phyloP scores from a whole-genome alignment of 2,113 vertebrate species.

The Micromys minutus region DNA sequence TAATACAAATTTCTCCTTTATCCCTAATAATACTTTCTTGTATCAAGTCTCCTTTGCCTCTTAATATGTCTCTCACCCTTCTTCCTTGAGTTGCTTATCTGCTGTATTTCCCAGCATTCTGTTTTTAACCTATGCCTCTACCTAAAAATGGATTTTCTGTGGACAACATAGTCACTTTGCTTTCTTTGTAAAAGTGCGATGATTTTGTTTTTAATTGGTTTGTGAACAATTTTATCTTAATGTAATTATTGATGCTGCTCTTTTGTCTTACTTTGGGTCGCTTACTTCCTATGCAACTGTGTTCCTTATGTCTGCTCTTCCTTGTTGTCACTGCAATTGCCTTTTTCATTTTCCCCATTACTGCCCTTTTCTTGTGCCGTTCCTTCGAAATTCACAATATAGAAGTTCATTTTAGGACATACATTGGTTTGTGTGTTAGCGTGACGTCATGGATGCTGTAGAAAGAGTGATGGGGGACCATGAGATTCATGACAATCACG shows the following conservation, averaged over 20 bases:
- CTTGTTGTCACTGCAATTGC: not conserved
- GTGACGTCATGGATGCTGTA: not conserved
- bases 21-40: not conserved
- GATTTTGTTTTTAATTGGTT: not conserved
- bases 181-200: not conserved
- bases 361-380: not conserved
- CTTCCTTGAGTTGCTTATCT: not conserved
- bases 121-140: not conserved
- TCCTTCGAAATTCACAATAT: not conserved
- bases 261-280: not conserved
- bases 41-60: not conserved
- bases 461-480: not conserved
- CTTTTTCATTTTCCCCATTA: not conserved
- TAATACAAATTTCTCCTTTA: not conserved
- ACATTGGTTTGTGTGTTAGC: too few species aligned
- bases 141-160: not conserved
- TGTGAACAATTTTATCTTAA: not conserved
- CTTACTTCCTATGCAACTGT: not conserved
- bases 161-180: not conserved
- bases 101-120: not conserved
- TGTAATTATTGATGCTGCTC: not conserved
- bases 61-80: not conserved
- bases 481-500: too few species aligned
- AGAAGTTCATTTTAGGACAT: not conserved
- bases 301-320: accelerated